Evolutionary conservation across 2,797 vertebrate genomes (phyloP).

Genomic region (Steatocranus sp.): DNA sequence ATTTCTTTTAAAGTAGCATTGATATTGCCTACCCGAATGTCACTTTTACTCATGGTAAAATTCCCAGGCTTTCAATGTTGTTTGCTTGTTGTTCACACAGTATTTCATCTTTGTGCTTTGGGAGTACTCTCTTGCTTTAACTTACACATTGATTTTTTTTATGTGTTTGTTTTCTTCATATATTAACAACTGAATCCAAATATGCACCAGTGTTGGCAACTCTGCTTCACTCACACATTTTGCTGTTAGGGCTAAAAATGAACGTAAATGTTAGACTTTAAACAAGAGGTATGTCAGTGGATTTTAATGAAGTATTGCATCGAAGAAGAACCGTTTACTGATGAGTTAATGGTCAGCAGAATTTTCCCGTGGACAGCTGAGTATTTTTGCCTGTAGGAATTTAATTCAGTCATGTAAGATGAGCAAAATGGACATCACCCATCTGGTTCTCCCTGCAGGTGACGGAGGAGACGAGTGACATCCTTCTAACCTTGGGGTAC

Average conservation of each 20-base stretch:
- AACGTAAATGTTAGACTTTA: not conserved
- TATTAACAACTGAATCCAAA: not conserved
- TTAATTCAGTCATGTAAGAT: slow-evolving; percentile 2
- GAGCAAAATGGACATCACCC: not conserved
- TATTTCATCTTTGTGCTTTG: not conserved
- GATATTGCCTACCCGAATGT: not conserved
- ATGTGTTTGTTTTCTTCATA: not conserved
- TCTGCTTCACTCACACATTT: not conserved
- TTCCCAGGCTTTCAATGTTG: not conserved
- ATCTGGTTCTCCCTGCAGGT: slow-evolving; percentile 75
- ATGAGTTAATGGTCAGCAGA: not conserved
- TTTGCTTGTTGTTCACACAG: not conserved
- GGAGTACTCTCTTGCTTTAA: not conserved
- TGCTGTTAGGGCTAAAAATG: not conserved
- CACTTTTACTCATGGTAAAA: not conserved
- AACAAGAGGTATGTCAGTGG: not conserved
- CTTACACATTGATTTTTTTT: not conserved
- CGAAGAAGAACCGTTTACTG: not conserved
- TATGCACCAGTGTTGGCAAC: not conserved
- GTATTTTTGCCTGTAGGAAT: not conserved
- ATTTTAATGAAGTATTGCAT: not conserved
- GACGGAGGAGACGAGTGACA: slow-evolving; percentile 90
- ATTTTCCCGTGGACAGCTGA: not conserved
- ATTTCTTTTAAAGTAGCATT: not conserved
- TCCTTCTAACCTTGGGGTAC: slow-evolving; percentile 88